These are phyloP conservation scores for Oreonectes daqikongensis DNA, from an alignment of 2,797 vertebrate genomes.

Conservation along the genomic window DNA sequence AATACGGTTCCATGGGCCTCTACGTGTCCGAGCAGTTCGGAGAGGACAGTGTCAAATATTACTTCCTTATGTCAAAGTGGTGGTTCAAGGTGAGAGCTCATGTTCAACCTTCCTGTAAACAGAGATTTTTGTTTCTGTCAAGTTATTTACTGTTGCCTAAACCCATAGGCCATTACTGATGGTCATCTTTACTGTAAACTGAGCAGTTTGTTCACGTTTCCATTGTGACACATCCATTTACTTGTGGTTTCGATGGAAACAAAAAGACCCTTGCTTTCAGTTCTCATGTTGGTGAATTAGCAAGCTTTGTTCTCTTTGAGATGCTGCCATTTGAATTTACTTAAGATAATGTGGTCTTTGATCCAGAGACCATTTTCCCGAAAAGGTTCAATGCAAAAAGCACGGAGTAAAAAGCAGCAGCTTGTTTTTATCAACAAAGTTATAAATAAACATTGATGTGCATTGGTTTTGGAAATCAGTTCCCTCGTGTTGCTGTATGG, in stretches of 20 bases:
- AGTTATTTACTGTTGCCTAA: not conserved
- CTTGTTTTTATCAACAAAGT: slow-evolving; percentile 23
- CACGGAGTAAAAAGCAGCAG: slow-evolving; percentile 8
- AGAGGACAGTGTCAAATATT: slow-evolving; percentile 90
- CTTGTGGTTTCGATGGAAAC: not conserved
- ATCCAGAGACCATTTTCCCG: not conserved
- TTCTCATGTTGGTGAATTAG: not conserved
- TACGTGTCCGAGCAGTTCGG: slow-evolving; percentile 93
- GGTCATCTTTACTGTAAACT: slow-evolving; percentile 5
- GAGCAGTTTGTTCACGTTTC: not conserved
- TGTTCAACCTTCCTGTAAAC: not conserved
- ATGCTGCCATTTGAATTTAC: slow-evolving; percentile 1
- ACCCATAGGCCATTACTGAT: not conserved
- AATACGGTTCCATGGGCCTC: slow-evolving; percentile 91
- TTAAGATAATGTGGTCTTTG: slow-evolving; percentile 19
- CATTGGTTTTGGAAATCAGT: not conserved
- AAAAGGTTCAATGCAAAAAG: slow-evolving; percentile 7
- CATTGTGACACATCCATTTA: not conserved
- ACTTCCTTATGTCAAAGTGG: slow-evolving; percentile 92
- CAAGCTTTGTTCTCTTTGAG: slow-evolving; percentile 23
- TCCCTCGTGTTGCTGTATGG: not conserved
- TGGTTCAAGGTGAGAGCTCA: slow-evolving; percentile 89
- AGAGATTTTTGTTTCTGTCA: not conserved
- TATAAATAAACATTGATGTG: slow-evolving; percentile 17
- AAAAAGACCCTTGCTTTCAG: not conserved